A percentile compares a stretch with the other conserved stretches of the same genome.
phyloP scores from a whole-genome alignment of 2,797 vertebrate genomes.

The Orientallactaga sibirica region DNA sequence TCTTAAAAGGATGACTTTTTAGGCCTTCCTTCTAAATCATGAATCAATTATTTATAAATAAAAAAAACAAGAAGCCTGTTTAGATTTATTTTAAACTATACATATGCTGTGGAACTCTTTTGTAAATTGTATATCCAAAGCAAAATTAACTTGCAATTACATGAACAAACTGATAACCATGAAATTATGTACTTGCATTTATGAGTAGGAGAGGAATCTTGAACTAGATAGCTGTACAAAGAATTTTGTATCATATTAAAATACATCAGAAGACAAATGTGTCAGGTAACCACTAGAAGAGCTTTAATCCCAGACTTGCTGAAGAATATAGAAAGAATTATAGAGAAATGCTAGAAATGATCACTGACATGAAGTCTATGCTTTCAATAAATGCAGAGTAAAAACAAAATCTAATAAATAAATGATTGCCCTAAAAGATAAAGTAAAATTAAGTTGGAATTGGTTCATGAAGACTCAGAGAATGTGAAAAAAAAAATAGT shows the following conservation, averaged over 20 bases:
- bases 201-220: not conserved
- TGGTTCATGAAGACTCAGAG: not conserved
- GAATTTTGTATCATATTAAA: not conserved
- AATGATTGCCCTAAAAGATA: not conserved
- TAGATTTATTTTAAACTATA: conserved; percentile 16
- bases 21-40: not conserved
- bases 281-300: not conserved
- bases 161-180: not conserved
- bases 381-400: not conserved
- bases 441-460: conserved; percentile 39
- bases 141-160: conserved; percentile 1
- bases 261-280: not conserved
- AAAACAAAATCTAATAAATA: conserved; percentile 4
- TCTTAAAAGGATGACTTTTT: not conserved
- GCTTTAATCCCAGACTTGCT: not conserved
- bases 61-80: not conserved
- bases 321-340: not conserved
- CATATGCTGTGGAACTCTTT: not conserved
- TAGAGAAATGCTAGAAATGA: too few relatives aligned
- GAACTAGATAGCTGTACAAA: not conserved
- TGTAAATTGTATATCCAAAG: not conserved
- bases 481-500: not conserved
- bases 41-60: not conserved
- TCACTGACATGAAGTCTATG: not conserved
- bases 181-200: not conserved